A percentile compares a stretch with the other conserved stretches of the same genome.
Evolutionary conservation across 1,140 invertebrate species (phyloP).

Genomic region (Drosophila tropicalis): DNA sequence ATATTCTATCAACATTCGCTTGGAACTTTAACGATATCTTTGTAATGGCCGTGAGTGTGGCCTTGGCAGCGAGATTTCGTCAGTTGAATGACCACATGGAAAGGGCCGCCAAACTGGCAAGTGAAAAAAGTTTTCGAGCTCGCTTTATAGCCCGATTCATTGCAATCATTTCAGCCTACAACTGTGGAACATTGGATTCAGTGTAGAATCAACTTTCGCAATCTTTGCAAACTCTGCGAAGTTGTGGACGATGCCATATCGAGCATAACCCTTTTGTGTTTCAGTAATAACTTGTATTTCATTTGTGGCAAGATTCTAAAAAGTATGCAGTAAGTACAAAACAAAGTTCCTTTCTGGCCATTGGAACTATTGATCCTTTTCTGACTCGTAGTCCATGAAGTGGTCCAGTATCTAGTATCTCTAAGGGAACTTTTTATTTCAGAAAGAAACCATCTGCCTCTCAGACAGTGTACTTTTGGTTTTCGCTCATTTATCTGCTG

Average conservation of each 20-base stretch:
- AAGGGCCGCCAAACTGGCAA: constrained; percentile 84
- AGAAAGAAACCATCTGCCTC: constrained; percentile 71
- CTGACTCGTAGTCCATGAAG: too few relatives aligned
- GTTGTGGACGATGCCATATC: constrained; percentile 85
- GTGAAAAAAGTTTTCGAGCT: not conserved
- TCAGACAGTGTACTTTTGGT: constrained; percentile 85
- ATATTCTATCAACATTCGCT: constrained; percentile 87
- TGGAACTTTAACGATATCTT: constrained; percentile 89
- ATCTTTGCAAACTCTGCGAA: constrained; percentile 85
- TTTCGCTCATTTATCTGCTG: constrained; percentile 86
- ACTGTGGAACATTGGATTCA: constrained; percentile 84
- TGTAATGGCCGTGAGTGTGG: constrained; percentile 86
- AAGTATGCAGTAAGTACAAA: constrained; percentile 86
- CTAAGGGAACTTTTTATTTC: not conserved
- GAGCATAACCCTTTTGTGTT: constrained; percentile 86
- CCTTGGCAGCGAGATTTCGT: constrained; percentile 85
- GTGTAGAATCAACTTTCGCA: constrained; percentile 85
- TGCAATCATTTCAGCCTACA: constrained; percentile 56
- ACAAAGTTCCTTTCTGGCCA: too few relatives aligned
- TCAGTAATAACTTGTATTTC: constrained; percentile 89
- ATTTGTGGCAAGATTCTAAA: constrained; percentile 89
- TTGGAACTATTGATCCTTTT: too few relatives aligned
- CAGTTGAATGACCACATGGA: constrained; percentile 85
- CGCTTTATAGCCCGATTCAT: not conserved
- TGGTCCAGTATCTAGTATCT: too few relatives aligned